Evolutionary conservation across 2,797 vertebrate species (phyloP), one percentile per base, ranked within the genome.

Genomic region (Hypotaenidia okinawae): DNA sequence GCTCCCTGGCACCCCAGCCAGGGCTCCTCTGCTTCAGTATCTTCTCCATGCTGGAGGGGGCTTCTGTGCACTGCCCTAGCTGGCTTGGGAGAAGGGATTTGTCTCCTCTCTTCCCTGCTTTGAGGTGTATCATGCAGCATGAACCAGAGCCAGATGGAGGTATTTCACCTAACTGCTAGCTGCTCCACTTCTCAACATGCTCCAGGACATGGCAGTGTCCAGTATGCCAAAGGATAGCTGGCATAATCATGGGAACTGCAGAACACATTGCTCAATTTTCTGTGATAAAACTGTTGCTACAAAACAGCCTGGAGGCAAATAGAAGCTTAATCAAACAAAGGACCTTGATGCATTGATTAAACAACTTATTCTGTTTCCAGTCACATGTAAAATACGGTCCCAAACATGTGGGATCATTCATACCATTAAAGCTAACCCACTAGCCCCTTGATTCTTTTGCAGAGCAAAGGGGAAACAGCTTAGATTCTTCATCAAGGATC

Each of bases 271-370:
- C 92, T 94, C 62, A 94, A 90, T 91, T 72, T 90, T 92, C 90
- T 81, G 61, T 0, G 84, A 95, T 96, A 95, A 93, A 95, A 81
- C 73, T 87, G 54, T 80, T 89, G 87, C 94, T 93, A 81, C 3
- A 12, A 93, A 94, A 87, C 73, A 83, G 55, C 90, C 93, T 37
- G 37, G n/a, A 87, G 96, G 66, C 58, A 89, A 89, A 78, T 66
- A 72, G 92, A 85, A 92, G 58, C 57, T 84, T 93, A 90, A 94
- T 95, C 90, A 94, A 94, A 89, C 79, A 93, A 94, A 85, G 52
- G 66, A 93, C 68, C 84, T 92, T 72, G 88, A 93, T 96, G 75
- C 54, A 93, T 94, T 93, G 84, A 96, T 95, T 92, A 94, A 93
- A 66, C 58, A 83, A 94, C 67, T 95, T 87, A 32, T 47, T 80